Evolutionary conservation across 2,888 invertebrate species (phyloP).

Genomic region (Amblyteles armatorius): DNA sequence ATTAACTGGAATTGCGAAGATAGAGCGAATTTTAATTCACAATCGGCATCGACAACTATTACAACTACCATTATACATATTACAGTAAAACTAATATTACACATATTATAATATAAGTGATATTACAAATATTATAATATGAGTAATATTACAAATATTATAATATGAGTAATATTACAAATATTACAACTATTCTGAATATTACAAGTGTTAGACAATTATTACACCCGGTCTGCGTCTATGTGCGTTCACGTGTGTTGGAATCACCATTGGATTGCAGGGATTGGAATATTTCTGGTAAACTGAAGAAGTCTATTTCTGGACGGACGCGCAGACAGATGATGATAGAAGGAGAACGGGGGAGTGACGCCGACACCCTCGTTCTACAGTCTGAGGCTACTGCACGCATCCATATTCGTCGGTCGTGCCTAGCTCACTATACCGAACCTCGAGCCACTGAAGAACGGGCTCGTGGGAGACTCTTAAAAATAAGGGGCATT

Average conservation of each 20-base stretch:
- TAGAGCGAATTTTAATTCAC: too few species aligned
- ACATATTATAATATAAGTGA: too few species aligned
- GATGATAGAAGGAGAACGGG: conserved; percentile 30
- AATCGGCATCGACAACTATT: too few species aligned
- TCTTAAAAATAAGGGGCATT: not conserved
- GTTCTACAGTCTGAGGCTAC: not conserved
- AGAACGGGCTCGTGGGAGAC: conserved; percentile 7
- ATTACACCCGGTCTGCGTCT: too few species aligned
- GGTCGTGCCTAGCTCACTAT: conserved; percentile 17
- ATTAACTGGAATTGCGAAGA: too few species aligned
- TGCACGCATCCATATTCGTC: conserved; percentile 27
- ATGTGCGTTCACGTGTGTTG: not conserved
- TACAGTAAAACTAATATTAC: too few species aligned
- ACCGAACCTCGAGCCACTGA: conserved; percentile 17
- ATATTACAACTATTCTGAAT: too few species aligned
- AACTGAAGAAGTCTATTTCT: conserved; percentile 52
- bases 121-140: too few species aligned
- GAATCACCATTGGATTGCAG: not conserved
- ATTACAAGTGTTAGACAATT: too few species aligned
- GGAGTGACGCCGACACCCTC: not conserved
- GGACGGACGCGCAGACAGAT: conserved; percentile 51
- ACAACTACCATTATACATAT: too few species aligned
- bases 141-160: too few species aligned
- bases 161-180: too few species aligned
- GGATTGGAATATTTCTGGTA: not conserved